Evolutionary conservation across 2,888 invertebrate species (phyloP).

Genomic region (Agrotis ipsilon): DNA sequence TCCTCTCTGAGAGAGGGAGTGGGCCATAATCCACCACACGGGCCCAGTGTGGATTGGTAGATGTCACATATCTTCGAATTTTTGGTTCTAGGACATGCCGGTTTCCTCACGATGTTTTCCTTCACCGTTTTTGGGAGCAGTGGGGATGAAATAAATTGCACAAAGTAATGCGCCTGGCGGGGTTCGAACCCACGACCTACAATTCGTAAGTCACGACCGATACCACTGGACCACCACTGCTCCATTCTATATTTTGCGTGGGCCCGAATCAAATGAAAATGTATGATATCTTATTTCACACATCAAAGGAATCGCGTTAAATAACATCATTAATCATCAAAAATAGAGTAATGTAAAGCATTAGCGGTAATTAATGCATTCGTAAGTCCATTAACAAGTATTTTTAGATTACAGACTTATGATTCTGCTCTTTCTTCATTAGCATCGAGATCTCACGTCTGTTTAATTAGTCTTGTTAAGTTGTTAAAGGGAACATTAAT

Average conservation of each 20-base stretch:
- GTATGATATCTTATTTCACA: conserved; percentile 12
- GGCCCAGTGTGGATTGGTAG: too few species aligned
- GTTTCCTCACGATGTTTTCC: too few species aligned
- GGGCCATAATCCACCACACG: too few species aligned
- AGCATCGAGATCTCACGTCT: not conserved
- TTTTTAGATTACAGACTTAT: conserved; percentile 14
- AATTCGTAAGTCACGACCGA: too few species aligned
- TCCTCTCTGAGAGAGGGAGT: too few species aligned
- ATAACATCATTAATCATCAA: conserved; percentile 15
- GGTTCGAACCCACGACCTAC: too few species aligned
- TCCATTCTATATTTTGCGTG: not conserved
- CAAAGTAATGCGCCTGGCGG: too few species aligned
- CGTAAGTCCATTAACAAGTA: conserved; percentile 11
- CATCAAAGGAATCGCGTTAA: conserved; percentile 28
- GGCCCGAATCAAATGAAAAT: not conserved
- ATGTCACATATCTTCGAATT: too few species aligned
- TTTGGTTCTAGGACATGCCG: too few species aligned
- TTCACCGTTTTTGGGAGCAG: too few species aligned
- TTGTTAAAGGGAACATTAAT: conserved; percentile 20
- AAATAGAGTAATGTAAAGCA: conserved; percentile 4
- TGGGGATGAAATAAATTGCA: too few species aligned
- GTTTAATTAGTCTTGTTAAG: conserved; percentile 18
- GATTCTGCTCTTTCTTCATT: conserved; percentile 7
- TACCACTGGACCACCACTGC: too few species aligned
- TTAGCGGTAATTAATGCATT: conserved; percentile 41